Base-by-base conservation (phyloP, 1,140 invertebrate genomes). In the Sipha flava region DNA sequence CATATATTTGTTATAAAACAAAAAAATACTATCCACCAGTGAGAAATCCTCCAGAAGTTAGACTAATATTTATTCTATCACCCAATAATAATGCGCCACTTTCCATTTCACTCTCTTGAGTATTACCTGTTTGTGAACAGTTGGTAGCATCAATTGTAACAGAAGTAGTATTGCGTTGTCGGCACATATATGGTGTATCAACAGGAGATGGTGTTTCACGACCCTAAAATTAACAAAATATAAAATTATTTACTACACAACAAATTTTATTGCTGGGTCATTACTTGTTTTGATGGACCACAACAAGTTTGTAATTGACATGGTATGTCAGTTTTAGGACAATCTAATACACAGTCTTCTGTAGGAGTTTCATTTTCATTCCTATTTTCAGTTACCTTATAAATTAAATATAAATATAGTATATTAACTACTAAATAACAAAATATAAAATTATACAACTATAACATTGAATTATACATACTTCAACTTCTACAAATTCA, bases 241-340 rank as follows among this genome's bases (percentile, higher is more conserved):
- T 34, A 37, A 10, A 2, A 73, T 59, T 57, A 9, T 34, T 14
- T 40, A 70, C 21, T 18, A 54, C 1, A 21, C n/a, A 0, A 47
- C 16, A 43, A 9, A 12, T 1, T 40, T 82, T n/a, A n/a, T n/a
- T n/a, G n/a, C n/a, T n/a, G n/a, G n/a, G n/a, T n/a, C n/a, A n/a
- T 85, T 86, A 90, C 89, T 86, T 90, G 88, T 86, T 90, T 91
- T 18, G 90, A 90, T 72, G 89, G 89, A 31, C 90, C 90, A 83
- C 94, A 95, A 84, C 94, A 95, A 1, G 94, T 95, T 21, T 92
- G 92, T 82, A 93, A 91, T 82, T 93, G 91, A 84, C 93, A 95
- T 21, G 92, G 90, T 83, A 91, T 90, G 81, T 93, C 92, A 68
- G 92, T 93, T 85, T 92, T 92, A 75, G 94, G 93, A 85, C 94